These are phyloP conservation scores for Athetis lepigone DNA, from an alignment of 2,888 invertebrate species.

Conservation along the genomic window DNA sequence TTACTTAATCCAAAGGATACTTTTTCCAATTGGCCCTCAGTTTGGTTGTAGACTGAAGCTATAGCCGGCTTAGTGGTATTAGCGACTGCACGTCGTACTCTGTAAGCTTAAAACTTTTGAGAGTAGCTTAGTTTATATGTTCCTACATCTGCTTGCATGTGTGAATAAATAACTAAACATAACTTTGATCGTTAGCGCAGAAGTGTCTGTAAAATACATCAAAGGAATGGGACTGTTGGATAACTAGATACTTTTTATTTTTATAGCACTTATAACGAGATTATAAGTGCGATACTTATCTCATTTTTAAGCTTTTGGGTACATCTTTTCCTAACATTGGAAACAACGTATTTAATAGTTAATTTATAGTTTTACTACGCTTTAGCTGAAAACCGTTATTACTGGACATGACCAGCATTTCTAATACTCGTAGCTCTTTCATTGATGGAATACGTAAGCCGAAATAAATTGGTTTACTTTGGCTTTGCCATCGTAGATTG, in stretches of 20 bases:
- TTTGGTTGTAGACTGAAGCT: constrained; percentile 1
- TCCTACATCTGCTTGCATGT: constrained; percentile 16
- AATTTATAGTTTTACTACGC: too few relatives aligned
- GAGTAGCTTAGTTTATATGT: constrained; percentile 1
- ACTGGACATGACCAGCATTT: background rate
- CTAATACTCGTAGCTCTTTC: too few relatives aligned
- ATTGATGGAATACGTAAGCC: too few relatives aligned
- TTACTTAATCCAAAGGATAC: background rate
- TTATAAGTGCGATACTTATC: too few relatives aligned
- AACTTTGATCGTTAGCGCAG: constrained; percentile 55
- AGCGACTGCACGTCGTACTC: constrained; percentile 13
- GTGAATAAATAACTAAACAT: constrained; percentile 31
- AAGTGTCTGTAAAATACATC: constrained; percentile 62
- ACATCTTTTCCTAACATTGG: constrained; percentile 1
- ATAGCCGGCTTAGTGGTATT: constrained; percentile 13
- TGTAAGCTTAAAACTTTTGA: constrained; percentile 33
- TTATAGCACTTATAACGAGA: background rate
- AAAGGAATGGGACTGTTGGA: constrained; percentile 24
- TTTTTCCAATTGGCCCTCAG: background rate
- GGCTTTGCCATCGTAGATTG: too few relatives aligned
- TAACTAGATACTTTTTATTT: constrained; percentile 8
- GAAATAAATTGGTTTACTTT: too few relatives aligned
- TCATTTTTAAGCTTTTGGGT: too few relatives aligned
- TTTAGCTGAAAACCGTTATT: background rate
- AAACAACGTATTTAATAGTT: too few relatives aligned